Conservation (phyloP, 2,797 vertebrate genomes). For the Chiloscyllium punctatum region DNA sequence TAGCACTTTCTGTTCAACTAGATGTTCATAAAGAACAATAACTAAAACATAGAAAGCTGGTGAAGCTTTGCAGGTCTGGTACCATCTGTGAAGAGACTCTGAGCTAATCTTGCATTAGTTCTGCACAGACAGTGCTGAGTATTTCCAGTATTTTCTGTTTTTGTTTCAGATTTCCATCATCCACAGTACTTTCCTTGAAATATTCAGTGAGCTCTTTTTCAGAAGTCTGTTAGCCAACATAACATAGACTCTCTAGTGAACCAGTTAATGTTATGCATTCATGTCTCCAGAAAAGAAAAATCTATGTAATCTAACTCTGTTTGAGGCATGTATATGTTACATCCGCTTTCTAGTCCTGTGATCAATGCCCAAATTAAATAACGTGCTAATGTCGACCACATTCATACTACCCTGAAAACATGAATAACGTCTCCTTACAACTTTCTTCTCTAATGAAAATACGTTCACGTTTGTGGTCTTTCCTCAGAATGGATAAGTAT, state of each 20-base stretch:
- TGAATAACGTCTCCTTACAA: neutral
- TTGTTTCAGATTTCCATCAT: neutral
- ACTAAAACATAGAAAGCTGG: neutral
- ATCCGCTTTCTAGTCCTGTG: neutral
- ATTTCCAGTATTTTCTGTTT: neutral
- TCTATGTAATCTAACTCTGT: neutral
- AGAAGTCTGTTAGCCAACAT: neutral
- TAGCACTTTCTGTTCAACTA: neutral
- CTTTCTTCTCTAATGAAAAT: neutral
- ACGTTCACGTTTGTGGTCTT: neutral
- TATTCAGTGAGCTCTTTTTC: neutral
- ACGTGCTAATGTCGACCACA: neutral
- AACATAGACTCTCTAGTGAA: neutral
- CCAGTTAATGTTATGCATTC: neutral
- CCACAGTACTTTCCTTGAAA: neutral
- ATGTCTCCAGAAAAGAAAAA: neutral
- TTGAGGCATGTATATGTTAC: neutral
- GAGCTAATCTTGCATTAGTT: neutral
- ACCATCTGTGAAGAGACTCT: neutral
- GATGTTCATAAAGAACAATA: neutral
- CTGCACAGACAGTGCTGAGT: neutral
- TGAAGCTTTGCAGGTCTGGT: neutral
- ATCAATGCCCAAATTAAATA: neutral
- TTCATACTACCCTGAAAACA: neutral
- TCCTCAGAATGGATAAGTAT: too few species aligned